phyloP scores from a whole-genome alignment of 2,888 invertebrate genomes.

The Saturnia pavonia region DNA sequence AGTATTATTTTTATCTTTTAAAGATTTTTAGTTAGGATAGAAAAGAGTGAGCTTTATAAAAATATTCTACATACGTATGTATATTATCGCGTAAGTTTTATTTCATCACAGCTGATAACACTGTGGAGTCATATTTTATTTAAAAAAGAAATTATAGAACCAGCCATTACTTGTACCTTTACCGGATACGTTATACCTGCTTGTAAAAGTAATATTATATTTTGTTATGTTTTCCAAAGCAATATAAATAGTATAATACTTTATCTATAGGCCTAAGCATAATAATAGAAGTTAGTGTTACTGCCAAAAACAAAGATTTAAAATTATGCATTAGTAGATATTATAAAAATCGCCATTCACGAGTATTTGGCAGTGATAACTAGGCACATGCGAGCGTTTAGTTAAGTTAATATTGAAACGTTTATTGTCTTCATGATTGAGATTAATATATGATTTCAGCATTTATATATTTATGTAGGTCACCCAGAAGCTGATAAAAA shows the following conservation, averaged over 20 bases:
- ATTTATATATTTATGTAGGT: conserved; percentile 54
- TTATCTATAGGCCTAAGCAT: conserved; percentile 67
- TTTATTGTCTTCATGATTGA: conserved; percentile 52
- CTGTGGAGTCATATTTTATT: conserved; percentile 63
- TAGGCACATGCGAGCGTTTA: conserved; percentile 50
- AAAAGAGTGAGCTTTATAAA: conserved; percentile 79
- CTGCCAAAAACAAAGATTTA: conserved; percentile 60
- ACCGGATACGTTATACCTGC: conserved; percentile 48
- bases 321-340: conserved; percentile 53
- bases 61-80: conserved; percentile 66
- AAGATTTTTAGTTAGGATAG: conserved; percentile 77
- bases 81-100: conserved; percentile 62
- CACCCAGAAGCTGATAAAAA: conserved; percentile 20
- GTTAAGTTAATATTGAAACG: conserved; percentile 36
- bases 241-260: conserved; percentile 63
- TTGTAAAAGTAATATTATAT: conserved; percentile 54
- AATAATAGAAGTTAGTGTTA: conserved; percentile 66
- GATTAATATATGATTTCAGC: conserved; percentile 70
- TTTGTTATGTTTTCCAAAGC: conserved; percentile 77
- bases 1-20: conserved; percentile 77
- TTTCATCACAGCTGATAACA: conserved; percentile 51
- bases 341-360: conserved; percentile 46
- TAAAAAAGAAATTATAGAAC: conserved; percentile 61
- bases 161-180: conserved; percentile 75
- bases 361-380: conserved; percentile 65